Evolutionary conservation across 2,797 vertebrate genomes (phyloP).

Genomic region (Ispidina picta): DNA sequence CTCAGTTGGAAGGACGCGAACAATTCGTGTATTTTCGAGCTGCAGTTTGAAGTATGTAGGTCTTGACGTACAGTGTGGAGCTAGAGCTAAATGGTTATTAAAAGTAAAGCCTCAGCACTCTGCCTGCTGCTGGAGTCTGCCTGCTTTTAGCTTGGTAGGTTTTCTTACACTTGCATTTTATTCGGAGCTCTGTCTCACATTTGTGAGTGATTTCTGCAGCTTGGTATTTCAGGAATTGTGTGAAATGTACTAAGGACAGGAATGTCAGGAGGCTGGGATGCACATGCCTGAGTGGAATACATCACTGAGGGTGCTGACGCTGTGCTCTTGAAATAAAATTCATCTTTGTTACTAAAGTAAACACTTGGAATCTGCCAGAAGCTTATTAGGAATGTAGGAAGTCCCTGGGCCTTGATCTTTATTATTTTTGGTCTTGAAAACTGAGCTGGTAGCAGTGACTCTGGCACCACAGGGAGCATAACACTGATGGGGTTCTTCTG

Average conservation of each 20-base stretch:
- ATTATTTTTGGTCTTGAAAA: slow-evolving; percentile 3
- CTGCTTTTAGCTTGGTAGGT: not conserved
- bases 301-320: not conserved
- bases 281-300: not conserved
- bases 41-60: not conserved
- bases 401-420: not conserved
- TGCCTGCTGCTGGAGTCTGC: not conserved
- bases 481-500: not conserved
- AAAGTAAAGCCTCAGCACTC: not conserved
- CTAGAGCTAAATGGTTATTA: not conserved
- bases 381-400: not conserved
- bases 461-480: not conserved
- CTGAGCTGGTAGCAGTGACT: not conserved
- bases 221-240: slow-evolving; percentile 27
- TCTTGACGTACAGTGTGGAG: not conserved
- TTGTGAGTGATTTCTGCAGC: slow-evolving; percentile 10
- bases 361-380: not conserved
- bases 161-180: not conserved
- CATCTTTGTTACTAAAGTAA: not conserved
- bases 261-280: not conserved
- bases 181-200: not conserved
- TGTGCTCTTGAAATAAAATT: not conserved
- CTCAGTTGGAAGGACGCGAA: not conserved
- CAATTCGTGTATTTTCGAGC: not conserved
- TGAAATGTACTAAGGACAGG: not conserved